phyloP scores from a whole-genome alignment of 2,113 vertebrate genomes.

The Urocolius indicus region DNA sequence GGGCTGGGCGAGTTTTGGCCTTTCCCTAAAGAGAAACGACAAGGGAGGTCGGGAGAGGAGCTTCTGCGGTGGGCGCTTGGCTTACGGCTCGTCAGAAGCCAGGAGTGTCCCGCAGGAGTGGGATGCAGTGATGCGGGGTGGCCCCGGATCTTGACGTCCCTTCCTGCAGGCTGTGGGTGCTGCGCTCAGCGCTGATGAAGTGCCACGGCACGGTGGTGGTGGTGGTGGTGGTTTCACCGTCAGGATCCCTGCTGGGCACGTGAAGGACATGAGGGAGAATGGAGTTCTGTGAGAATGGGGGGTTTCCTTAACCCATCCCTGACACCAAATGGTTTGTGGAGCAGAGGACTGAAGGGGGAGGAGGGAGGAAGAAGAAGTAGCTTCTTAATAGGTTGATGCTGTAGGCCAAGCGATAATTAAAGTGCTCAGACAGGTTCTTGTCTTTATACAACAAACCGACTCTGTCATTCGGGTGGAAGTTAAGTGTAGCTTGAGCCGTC shows the following conservation, averaged over 20 bases:
- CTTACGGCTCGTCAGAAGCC: fast-evolving
- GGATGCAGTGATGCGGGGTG: too few species aligned
- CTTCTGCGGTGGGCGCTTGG: not conserved
- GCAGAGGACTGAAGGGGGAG: fast-evolving
- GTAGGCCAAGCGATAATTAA: not conserved
- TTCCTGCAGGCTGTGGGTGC: not conserved
- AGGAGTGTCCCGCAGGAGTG: not conserved
- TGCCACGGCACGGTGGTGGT: too few species aligned
- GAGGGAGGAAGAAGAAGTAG: too few species aligned
- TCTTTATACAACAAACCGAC: not conserved
- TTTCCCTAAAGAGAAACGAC: not conserved
- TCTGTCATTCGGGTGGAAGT: not conserved
- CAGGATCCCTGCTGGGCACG: too few species aligned
- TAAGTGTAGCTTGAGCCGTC: not conserved
- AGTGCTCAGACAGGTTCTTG: not conserved
- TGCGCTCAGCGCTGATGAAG: fast-evolving
- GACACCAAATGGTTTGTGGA: not conserved
- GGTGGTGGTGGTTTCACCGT: too few species aligned
- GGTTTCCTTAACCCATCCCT: not conserved
- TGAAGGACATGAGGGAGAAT: fast-evolving
- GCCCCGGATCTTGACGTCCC: fast-evolving
- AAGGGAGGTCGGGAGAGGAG: not conserved
- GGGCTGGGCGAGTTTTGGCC: not conserved
- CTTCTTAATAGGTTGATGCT: not conserved
- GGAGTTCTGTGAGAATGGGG: not conserved